Percentiles rank a stretch among this genome's conserved stretches.
These are phyloP conservation scores for Loris lydekkerianus DNA, from an alignment of 2,797 vertebrate species.

Conservation along the genomic window DNA sequence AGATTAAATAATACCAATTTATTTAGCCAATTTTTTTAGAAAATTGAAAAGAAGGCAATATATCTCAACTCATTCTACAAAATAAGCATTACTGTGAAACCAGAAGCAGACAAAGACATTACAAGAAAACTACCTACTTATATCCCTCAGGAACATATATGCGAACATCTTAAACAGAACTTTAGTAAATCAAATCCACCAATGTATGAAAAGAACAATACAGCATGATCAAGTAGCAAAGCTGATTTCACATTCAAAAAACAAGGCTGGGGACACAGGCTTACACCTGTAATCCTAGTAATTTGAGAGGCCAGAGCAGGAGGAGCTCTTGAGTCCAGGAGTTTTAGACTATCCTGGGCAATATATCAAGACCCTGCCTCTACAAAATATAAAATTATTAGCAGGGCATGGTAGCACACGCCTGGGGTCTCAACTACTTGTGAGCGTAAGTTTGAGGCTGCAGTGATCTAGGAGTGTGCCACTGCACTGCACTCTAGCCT, in stretches of 20 bases:
- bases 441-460: no score
- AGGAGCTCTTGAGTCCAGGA: no score
- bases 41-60: slow-evolving; percentile 11
- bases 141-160: not conserved
- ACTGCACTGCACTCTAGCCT: no score
- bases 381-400: no score
- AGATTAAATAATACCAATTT: not conserved
- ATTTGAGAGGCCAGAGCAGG: no score
- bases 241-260: not conserved
- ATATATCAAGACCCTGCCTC: no score
- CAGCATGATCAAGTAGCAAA: not conserved
- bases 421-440: no score
- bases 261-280: no score
- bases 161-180: not conserved
- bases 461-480: no score
- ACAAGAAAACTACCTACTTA: slow-evolving; percentile 29
- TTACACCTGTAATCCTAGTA: no score
- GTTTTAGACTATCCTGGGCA: no score
- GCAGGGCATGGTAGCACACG: no score
- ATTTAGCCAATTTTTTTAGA: slow-evolving; percentile 28
- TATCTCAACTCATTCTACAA: slow-evolving; percentile 3
- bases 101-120: slow-evolving; percentile 35
- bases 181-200: slow-evolving; percentile 53
- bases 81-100: slow-evolving; percentile 31
- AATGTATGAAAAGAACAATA: slow-evolving; percentile 15